Evolutionary conservation across 2,797 vertebrate species (phyloP), one percentile per base, ranked within the genome.

Genomic region (Myoxocephalus aenaeus): DNA sequence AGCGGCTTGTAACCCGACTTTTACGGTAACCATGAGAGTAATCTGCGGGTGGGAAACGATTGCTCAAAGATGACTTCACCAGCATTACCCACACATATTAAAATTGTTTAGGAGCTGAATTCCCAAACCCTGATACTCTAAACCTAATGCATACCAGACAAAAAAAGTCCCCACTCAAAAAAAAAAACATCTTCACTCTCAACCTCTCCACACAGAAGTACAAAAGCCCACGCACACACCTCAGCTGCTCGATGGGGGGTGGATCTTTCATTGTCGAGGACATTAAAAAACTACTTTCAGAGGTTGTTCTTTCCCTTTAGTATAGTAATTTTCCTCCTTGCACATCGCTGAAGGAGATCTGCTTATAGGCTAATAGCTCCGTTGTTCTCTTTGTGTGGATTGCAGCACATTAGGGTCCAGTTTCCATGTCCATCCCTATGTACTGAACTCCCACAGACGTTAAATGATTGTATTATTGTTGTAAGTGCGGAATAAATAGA

Each of bases 151-250:
- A 25, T 42, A 56, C 13, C 48, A 56, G 50, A 72, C 51, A 68
- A 29, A 72, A 66, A 34, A 34, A 3, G 66, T 75, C 46, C n/a
- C 64, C 44, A 17, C 61, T 57, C 38, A 27, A 74, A 69, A 67
- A 34, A 34, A 4, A 34, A 1, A 34, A 7, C 17, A 11, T 42
- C n/a, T 50, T 58, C 18, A 44, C 7, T 65, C 63, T 72, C 44
- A 25, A 36, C 36, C 34, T 72, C 64, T 68, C 58, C 29, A 50
- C 70, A 20, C 59, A 54, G 73, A 62, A 62, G 70, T 2, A 48
- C 17, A 50, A 42, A 5, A 48, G 32, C 25, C 54, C 79, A 44
- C 73, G 61, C 69, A 84, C 65, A 42, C 46, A 42, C 29, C 32
- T 61, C 57, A 29, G 7, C 44, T 48, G 57, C 73, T 27, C 7